These are phyloP conservation scores for Vimba vimba DNA, from an alignment of 2,113 vertebrate species.

Conservation along the genomic window DNA sequence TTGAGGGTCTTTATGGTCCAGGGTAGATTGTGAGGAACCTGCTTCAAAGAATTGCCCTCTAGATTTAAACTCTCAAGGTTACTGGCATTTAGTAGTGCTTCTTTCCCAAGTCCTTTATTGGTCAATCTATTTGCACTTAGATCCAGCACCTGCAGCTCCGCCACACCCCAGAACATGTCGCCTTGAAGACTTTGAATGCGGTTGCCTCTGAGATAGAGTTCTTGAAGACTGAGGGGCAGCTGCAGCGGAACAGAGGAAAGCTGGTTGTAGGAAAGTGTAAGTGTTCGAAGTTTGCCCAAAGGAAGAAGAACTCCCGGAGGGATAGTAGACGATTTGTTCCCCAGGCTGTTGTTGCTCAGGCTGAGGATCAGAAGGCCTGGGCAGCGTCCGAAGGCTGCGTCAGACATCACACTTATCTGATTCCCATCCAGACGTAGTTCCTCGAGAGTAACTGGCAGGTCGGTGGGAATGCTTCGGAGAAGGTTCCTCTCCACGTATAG, in stretches of 20 bases:
- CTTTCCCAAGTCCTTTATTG: slow-evolving; percentile 67
- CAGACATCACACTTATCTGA: slow-evolving; percentile 60
- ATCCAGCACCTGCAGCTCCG: slow-evolving; percentile 73
- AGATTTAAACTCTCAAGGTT: slow-evolving; percentile 77
- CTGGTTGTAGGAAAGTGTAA: slow-evolving; percentile 70
- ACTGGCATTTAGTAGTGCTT: slow-evolving; percentile 66
- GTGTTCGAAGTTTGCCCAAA: slow-evolving; percentile 57
- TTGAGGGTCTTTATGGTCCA: slow-evolving; percentile 72
- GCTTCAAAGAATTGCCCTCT: slow-evolving; percentile 70
- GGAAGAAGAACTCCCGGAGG: slow-evolving; percentile 55
- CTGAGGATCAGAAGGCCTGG: slow-evolving; percentile 64
- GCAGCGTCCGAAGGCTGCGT: slow-evolving; percentile 57
- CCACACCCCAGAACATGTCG: slow-evolving; percentile 70
- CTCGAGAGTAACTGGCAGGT: slow-evolving; percentile 62
- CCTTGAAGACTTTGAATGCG: slow-evolving; percentile 68
- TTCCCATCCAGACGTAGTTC: slow-evolving; percentile 70
- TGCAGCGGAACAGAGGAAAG: slow-evolving; percentile 62
- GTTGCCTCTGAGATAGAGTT: slow-evolving; percentile 76
- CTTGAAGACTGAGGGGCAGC: slow-evolving; percentile 66
- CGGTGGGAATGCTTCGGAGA: slow-evolving; percentile 59
- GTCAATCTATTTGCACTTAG: slow-evolving; percentile 73
- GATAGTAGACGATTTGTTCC: slow-evolving; percentile 58
- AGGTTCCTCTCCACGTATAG: slow-evolving; percentile 66
- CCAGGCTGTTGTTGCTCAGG: slow-evolving; percentile 70
- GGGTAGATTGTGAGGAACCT: slow-evolving; percentile 69